phyloP scores from a whole-genome alignment of 1,140 invertebrate genomes.

The Mamestra configurata region DNA sequence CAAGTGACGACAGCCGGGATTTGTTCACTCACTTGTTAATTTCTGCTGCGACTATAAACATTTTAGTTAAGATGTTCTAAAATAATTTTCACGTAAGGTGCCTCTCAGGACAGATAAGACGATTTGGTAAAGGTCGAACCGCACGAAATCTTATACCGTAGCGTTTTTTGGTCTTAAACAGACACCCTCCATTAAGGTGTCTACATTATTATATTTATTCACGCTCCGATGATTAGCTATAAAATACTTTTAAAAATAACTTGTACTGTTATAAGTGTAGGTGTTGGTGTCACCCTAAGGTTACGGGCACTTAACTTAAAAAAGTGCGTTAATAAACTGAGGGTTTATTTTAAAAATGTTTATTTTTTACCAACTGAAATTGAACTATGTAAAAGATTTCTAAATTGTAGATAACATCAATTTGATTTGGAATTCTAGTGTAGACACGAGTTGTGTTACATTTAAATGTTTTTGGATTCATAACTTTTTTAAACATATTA shows the following conservation, averaged over 20 bases:
- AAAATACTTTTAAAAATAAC: conserved; percentile 20
- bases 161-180: conserved; percentile 21
- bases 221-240: conserved; percentile 19
- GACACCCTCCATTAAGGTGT: conserved; percentile 16
- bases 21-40: conserved; percentile 7
- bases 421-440: no score
- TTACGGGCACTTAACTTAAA: not conserved
- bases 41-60: not conserved
- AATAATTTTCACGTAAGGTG: not conserved
- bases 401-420: not conserved
- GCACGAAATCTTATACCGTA: conserved; percentile 23
- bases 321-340: not conserved
- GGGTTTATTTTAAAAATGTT: not conserved
- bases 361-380: not conserved
- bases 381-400: no score
- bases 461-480: no score
- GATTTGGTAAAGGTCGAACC: not conserved
- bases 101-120: not conserved
- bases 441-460: no score
- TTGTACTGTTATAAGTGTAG: conserved; percentile 16
- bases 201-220: conserved; percentile 36
- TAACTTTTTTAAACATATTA: no score
- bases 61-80: not conserved
- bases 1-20: conserved; percentile 13
- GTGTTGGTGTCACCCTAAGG: conserved; percentile 13